Conservation (phyloP, 2,888 invertebrate species). For the Pammene fasciana region DNA sequence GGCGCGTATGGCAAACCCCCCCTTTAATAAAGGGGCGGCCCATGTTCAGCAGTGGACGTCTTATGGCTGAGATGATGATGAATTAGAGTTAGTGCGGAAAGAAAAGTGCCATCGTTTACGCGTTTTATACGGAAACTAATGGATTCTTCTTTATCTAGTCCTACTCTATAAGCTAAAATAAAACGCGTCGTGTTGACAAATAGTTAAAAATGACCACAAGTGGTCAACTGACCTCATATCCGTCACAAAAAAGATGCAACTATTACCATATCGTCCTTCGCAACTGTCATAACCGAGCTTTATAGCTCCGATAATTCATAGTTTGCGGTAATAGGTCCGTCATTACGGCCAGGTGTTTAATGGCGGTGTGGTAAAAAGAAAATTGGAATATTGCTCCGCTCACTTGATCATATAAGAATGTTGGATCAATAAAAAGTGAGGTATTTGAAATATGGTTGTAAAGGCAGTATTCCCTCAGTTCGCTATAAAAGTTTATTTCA, state of each 20-base stretch:
- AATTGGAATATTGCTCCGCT: conserved; percentile 53
- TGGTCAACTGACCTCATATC: conserved; percentile 12
- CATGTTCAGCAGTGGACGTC: no score
- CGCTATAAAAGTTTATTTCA: no score
- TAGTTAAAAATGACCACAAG: background rate
- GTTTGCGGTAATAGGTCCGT: conserved; percentile 31
- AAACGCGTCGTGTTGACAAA: no score
- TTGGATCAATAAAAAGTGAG: background rate
- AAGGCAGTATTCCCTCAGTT: no score
- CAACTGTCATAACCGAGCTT: conserved; percentile 29
- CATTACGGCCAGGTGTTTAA: conserved; percentile 41
- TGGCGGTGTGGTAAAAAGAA: conserved; percentile 35
- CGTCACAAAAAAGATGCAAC: conserved; percentile 8
- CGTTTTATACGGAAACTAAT: no score
- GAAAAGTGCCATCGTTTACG: no score
- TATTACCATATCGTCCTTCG: conserved; percentile 28
- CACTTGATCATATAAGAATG: conserved; percentile 47
- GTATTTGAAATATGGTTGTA: background rate
- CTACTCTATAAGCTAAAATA: no score
- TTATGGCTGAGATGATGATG: no score
- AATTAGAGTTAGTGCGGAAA: no score
- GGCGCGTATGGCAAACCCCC: no score
- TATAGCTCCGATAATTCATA: conserved; percentile 39
- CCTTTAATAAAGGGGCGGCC: no score
- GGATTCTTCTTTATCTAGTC: no score